Evolutionary conservation across 2,113 vertebrate species (phyloP).

Genomic region (Pachyramphus minor): DNA sequence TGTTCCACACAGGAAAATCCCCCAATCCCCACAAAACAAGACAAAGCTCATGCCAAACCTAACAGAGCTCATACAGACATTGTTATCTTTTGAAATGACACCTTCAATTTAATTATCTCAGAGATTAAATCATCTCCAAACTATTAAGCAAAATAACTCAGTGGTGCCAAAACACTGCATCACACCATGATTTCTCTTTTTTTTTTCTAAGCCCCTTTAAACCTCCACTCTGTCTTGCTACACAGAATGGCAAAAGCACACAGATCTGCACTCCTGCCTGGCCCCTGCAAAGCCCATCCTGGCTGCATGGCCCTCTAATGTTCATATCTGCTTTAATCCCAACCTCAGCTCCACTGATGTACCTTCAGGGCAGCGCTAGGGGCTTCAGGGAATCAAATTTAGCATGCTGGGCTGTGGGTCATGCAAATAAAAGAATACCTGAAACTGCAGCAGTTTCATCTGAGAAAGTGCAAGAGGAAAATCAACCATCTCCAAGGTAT

Average conservation of each 20-base stretch:
- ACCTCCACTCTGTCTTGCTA: neutral
- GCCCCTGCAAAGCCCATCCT: neutral
- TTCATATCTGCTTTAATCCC: neutral
- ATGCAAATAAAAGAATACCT: neutral
- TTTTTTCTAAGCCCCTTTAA: neutral
- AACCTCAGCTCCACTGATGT: neutral
- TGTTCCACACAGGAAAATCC: slow-evolving; percentile 8
- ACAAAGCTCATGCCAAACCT: slow-evolving; percentile 6
- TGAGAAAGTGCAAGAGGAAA: neutral
- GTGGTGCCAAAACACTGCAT: slow-evolving; percentile 45
- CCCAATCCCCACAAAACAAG: slow-evolving; percentile 30
- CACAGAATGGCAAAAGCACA: neutral
- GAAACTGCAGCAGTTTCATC: neutral
- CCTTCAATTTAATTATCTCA: slow-evolving; percentile 63
- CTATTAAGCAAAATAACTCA: slow-evolving; percentile 47
- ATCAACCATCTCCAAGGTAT: neutral
- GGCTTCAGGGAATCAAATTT: neutral
- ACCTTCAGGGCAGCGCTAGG: neutral
- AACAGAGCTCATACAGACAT: slow-evolving; percentile 1
- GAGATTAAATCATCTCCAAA: slow-evolving; percentile 62
- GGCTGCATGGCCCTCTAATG: neutral
- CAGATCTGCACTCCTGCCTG: neutral
- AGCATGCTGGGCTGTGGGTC: neutral
- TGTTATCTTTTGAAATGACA: slow-evolving; percentile 63
- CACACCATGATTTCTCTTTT: neutral